Percentiles rank a stretch among this genome's conserved stretches.
These are phyloP conservation scores for Spermophilus dauricus DNA, from an alignment of 2,113 vertebrate genomes.

Conservation along the genomic window DNA sequence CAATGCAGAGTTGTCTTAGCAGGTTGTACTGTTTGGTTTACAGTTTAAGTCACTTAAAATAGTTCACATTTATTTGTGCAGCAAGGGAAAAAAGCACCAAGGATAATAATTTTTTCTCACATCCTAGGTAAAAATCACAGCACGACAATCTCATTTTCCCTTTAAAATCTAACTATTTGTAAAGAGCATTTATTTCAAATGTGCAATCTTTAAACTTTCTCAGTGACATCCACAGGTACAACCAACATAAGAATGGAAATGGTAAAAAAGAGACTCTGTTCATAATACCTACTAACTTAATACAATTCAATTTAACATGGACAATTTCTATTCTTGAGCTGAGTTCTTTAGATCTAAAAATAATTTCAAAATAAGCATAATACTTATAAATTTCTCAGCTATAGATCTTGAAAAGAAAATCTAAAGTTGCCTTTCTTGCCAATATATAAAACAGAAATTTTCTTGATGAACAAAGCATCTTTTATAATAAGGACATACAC, in stretches of 20 bases:
- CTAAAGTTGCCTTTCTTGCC: constrained; percentile 66
- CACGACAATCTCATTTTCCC: constrained; percentile 66
- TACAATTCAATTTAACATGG: constrained; percentile 53
- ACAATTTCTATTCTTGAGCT: constrained; percentile 40
- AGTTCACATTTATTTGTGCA: constrained; percentile 67
- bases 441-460: constrained; percentile 79
- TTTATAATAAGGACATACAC: constrained; percentile 78
- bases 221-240: constrained; percentile 64
- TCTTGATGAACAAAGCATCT: constrained; percentile 82
- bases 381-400: constrained; percentile 76
- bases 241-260: constrained; percentile 51
- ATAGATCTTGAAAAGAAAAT: constrained; percentile 73
- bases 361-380: constrained; percentile 55
- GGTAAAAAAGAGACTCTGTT: constrained; percentile 57
- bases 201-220: constrained; percentile 61
- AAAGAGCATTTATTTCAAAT: constrained; percentile 60
- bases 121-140: constrained; percentile 78
- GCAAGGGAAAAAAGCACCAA: constrained; percentile 72
- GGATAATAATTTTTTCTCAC: constrained; percentile 66
- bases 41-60: constrained; percentile 66
- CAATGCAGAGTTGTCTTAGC: constrained; percentile 45
- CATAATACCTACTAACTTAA: background rate
- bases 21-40: constrained; percentile 49
- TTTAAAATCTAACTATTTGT: constrained; percentile 70
- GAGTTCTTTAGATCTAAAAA: constrained; percentile 70